Evolutionary conservation across 2,888 invertebrate species (phyloP), one percentile per base, ranked within the genome.

Genomic region (Amiota mariae): DNA sequence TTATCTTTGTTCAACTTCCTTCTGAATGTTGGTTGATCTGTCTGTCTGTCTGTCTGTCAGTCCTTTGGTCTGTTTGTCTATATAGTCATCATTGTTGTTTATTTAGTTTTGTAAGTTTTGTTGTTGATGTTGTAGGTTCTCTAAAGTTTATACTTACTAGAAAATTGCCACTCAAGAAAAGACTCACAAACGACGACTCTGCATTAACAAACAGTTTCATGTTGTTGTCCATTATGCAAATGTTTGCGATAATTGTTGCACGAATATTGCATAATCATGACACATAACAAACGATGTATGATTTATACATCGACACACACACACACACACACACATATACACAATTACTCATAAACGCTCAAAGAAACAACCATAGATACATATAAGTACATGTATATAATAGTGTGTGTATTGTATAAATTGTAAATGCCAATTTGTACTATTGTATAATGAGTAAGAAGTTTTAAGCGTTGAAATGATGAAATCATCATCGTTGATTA

Each of bases 201-300:
- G 47, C 66, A 49, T 48, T 48, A 18, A 48, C 49, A 66, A 66
- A 66, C 48, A 47, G 66, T 56, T 70, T 56, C 66, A 48, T 67
- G 72, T 72, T 63, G 57, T 10, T 46, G 51, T 54, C 56, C 56
- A 56, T 77, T 78, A 82, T 81, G 81, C 83, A 83, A 83, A 84
- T 82, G 78, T 72, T 73, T 61, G 77, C 77, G 74, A 79, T 85
- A 84, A 84, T 84, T 85, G 84, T 79, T 80, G 76, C 84, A 81
- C 80, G 79, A 82, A 79, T 80, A 78, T 85, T 84, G 85, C 84
- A 81, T 79, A 84, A 85, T 83, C 85, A 84, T 83, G 79, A 73
- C 75, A 77, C 75, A 77, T 76, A 80, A 76, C 81, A 79, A 82
- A 81, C 79, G 80, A 78, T 80, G 74, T 66, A 61, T 76, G 78